phyloP scores from a whole-genome alignment of 2,113 vertebrate species.

The Neopipo cinnamomea region DNA sequence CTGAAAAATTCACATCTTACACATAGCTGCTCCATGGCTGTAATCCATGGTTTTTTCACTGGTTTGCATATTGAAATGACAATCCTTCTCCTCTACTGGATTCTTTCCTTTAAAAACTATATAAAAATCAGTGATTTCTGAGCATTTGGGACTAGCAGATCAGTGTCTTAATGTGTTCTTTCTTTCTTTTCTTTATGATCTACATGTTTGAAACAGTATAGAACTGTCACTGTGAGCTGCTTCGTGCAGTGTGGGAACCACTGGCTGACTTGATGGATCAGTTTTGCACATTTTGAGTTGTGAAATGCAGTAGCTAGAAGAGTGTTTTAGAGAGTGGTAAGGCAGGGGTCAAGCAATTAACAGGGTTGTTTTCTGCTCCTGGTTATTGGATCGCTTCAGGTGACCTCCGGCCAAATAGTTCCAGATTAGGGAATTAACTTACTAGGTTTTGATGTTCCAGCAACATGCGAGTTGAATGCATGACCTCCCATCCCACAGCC shows the following conservation, averaged over 20 bases:
- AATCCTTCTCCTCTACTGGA: not conserved
- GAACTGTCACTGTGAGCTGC: not conserved
- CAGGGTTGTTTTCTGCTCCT: not conserved
- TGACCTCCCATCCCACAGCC: not conserved
- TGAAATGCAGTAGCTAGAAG: not conserved
- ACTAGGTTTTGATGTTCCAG: not conserved
- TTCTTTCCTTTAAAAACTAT: not conserved
- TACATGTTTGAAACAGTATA: not conserved
- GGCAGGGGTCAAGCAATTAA: not conserved
- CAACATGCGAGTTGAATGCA: not conserved
- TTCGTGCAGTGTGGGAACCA: not conserved
- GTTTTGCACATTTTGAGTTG: constrained; percentile 4
- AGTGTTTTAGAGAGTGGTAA: not conserved
- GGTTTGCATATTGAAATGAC: not conserved
- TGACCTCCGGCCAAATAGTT: constrained; percentile 18
- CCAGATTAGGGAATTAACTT: constrained; percentile 13
- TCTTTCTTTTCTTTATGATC: not conserved
- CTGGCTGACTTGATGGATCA: not conserved
- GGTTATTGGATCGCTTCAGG: not conserved
- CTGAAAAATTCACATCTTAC: not conserved
- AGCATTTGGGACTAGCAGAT: not conserved
- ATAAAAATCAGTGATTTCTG: not conserved
- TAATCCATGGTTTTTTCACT: not conserved
- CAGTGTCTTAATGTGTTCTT: not conserved
- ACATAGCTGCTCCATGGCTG: not conserved